Percentiles rank a stretch among this genome's conserved stretches.
phyloP scores from a whole-genome alignment of 1,140 invertebrate genomes.

The Philotrypesis tridentata region DNA sequence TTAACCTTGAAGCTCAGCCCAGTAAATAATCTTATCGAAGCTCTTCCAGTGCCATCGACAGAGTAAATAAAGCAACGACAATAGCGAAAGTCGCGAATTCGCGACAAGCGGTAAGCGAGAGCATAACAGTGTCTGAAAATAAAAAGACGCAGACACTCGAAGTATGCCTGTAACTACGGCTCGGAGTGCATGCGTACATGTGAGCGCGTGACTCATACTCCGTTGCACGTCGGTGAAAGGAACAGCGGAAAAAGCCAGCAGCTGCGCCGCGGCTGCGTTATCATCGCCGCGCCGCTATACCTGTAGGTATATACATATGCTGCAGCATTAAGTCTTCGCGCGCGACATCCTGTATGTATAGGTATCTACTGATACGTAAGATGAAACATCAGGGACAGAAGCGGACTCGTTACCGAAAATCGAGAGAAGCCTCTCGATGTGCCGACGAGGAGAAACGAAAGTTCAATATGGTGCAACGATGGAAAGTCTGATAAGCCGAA shows the following conservation, averaged over 20 bases:
- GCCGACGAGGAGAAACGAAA: background rate
- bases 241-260: slow-evolving; percentile 18
- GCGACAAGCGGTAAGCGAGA: too few relatives aligned
- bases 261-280: background rate
- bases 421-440: background rate
- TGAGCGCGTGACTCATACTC: background rate
- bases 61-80: background rate
- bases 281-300: background rate
- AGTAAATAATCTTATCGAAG: background rate
- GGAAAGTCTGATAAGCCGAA: background rate
- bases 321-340: background rate
- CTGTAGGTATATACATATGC: background rate
- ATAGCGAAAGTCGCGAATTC: too few relatives aligned
- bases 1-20: background rate
- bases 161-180: too few relatives aligned
- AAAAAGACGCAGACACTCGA: too few relatives aligned
- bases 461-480: background rate
- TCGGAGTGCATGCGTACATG: background rate
- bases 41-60: background rate
- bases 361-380: too few relatives aligned
- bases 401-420: too few relatives aligned
- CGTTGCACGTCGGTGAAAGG: slow-evolving; percentile 11
- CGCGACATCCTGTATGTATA: background rate
- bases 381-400: too few relatives aligned
- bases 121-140: too few relatives aligned